A percentile compares a stretch with the other conserved stretches of the same genome.
phyloP scores from a whole-genome alignment of 2,888 invertebrate genomes.

The Drosophila kokeensis region DNA sequence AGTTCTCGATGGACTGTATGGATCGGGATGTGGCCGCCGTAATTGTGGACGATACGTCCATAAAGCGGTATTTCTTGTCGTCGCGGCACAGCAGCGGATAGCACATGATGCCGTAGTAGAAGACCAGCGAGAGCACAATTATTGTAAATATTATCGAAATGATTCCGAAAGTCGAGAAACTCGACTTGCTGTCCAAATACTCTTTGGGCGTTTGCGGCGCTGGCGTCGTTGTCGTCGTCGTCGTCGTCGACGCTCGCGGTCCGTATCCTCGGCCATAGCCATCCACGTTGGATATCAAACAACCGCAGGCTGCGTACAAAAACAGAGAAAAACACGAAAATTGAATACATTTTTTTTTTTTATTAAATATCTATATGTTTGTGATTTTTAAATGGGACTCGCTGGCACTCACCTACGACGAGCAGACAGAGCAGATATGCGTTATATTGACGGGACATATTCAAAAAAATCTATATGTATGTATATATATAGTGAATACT shows the following conservation, averaged over 20 bases:
- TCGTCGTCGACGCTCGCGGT: constrained; percentile 46
- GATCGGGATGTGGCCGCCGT: constrained; percentile 84
- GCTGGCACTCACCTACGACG: constrained; percentile 58
- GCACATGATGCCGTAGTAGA: constrained; percentile 89
- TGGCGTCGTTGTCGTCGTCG: constrained; percentile 64
- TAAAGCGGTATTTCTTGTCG: constrained; percentile 84
- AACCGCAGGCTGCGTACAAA: constrained; percentile 57
- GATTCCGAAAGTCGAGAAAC: constrained; percentile 89
- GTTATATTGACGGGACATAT: constrained; percentile 57
- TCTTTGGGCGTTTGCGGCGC: constrained; percentile 81
- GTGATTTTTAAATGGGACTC: not conserved
- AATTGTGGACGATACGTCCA: constrained; percentile 84
- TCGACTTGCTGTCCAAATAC: constrained; percentile 80
- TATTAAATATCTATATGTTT: not conserved
- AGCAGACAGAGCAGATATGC: constrained; percentile 53
- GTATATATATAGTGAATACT: constrained; percentile 1
- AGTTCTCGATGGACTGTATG: constrained; percentile 84
- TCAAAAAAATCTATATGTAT: constrained; percentile 19
- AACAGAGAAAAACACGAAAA: constrained; percentile 13
- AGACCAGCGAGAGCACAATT: constrained; percentile 83
- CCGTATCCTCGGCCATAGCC: constrained; percentile 46
- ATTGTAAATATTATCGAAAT: constrained; percentile 84
- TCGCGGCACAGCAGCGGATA: constrained; percentile 88
- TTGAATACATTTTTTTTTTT: constrained; percentile 2
- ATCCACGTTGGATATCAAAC: constrained; percentile 54